A percentile compares a stretch with the other conserved stretches of the same genome.
Conservation (phyloP, 2,888 invertebrate species). For the Aradus depressus region DNA sequence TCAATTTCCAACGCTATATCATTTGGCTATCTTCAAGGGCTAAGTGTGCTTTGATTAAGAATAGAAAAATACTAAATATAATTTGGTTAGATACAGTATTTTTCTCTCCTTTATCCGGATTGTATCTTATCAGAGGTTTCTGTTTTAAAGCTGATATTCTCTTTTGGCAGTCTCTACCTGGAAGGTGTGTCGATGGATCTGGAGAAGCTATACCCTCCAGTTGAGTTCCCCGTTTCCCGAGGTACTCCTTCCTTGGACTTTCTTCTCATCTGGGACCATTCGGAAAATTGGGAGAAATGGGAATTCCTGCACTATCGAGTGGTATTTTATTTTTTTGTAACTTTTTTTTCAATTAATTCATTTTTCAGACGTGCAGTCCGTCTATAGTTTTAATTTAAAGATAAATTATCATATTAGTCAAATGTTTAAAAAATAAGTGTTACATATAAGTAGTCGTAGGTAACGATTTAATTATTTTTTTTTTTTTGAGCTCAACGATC, state of each 20-base stretch:
- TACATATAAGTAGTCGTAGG: no score
- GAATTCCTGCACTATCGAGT: no score
- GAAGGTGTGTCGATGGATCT: constrained; percentile 20
- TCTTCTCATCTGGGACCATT: constrained; percentile 19
- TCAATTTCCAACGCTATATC: no score
- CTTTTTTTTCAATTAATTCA: background rate
- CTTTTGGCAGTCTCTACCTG: constrained; percentile 10
- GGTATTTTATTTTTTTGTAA: no score
- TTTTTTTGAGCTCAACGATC: no score
- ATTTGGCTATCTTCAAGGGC: no score
- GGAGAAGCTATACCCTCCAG: constrained; percentile 19
- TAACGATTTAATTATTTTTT: no score
- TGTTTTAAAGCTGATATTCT: background rate
- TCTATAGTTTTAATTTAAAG: background rate
- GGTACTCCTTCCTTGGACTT: constrained; percentile 16
- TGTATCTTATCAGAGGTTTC: background rate
- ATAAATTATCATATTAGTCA: background rate
- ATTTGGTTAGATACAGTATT: background rate
- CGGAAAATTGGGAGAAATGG: background rate
- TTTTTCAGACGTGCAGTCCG: background rate
- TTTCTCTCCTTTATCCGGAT: background rate
- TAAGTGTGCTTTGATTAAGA: no score
- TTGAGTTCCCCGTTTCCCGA: constrained; percentile 20
- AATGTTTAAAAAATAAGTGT: background rate
- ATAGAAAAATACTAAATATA: no score